Conservation (phyloP, 1,140 invertebrate species). For the Hylaeus anthracinus region DNA sequence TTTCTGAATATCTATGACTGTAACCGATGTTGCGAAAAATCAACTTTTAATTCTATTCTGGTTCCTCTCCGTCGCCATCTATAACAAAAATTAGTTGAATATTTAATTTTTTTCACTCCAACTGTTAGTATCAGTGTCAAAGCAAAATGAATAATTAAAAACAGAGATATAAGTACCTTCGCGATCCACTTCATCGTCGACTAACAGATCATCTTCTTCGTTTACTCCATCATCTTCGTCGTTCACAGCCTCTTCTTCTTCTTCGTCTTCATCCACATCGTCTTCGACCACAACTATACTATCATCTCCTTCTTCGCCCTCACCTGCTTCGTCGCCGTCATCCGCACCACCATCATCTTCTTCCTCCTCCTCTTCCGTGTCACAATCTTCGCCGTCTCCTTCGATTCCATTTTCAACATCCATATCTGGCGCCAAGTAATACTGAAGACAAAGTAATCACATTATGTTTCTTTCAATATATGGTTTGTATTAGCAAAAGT, state of each 20-base stretch:
- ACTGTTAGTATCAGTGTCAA: neutral
- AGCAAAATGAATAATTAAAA: neutral
- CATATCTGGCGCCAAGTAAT: conserved; percentile 91
- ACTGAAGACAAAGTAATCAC: conserved; percentile 78
- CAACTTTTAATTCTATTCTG: conserved; percentile 65
- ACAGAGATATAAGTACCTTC: conserved; percentile 61
- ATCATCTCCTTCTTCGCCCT: conserved; percentile 75
- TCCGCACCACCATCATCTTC: conserved; percentile 83
- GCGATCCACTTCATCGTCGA: conserved; percentile 75
- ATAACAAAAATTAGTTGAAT: conserved; percentile 28
- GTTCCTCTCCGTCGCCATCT: conserved; percentile 72
- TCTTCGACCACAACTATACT: conserved; percentile 73
- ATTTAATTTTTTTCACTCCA: no score
- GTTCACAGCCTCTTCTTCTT: conserved; percentile 76
- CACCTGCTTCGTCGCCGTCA: conserved; percentile 81
- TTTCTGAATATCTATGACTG: conserved; percentile 39
- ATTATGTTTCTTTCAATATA: neutral
- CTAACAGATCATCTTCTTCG: conserved; percentile 76
- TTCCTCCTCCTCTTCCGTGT: conserved; percentile 77
- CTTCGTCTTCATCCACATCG: conserved; percentile 78
- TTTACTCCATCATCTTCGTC: conserved; percentile 77
- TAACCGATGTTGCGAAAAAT: conserved; percentile 28
- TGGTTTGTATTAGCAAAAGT: neutral
- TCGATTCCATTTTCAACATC: conserved; percentile 86
- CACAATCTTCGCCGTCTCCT: conserved; percentile 79